phyloP scores from a whole-genome alignment of 2,113 vertebrate genomes.

The Leptosomus discolor region DNA sequence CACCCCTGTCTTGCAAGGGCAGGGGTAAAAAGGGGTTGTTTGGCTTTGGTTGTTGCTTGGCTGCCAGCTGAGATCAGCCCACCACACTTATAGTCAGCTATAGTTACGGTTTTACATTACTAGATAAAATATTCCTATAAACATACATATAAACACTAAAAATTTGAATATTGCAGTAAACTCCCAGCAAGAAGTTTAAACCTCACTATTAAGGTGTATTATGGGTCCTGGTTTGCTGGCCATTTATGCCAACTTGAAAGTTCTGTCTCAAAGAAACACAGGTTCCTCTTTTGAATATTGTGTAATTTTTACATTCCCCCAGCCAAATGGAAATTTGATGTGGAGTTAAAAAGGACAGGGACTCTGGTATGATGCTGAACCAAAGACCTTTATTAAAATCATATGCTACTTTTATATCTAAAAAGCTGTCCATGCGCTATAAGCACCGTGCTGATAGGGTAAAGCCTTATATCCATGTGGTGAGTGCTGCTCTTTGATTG shows the following conservation, averaged over 20 bases:
- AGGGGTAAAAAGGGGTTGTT: not conserved
- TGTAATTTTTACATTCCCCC: not conserved
- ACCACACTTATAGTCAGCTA: not conserved
- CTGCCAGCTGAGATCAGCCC: not conserved
- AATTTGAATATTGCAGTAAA: not conserved
- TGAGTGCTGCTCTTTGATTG: too few relatives aligned
- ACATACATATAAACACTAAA: not conserved
- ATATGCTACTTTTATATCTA: too few relatives aligned
- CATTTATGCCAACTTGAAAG: not conserved
- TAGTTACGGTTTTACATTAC: not conserved
- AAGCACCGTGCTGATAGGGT: too few relatives aligned
- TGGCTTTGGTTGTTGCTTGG: not conserved
- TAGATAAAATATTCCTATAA: not conserved
- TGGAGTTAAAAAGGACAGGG: too few relatives aligned
- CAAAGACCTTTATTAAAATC: too few relatives aligned
- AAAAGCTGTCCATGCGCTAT: too few relatives aligned
- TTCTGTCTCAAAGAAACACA: not conserved
- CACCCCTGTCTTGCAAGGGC: not conserved
- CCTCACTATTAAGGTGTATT: not conserved
- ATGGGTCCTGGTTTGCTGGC: not conserved
- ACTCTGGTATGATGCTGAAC: too few relatives aligned
- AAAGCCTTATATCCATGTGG: too few relatives aligned
- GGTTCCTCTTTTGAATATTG: not conserved
- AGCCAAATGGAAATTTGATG: not conserved
- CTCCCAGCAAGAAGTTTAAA: not conserved